Percentiles rank a stretch among this genome's conserved stretches.
phyloP scores from a whole-genome alignment of 2,113 vertebrate species.

The Pseudolaguvia tuberculata region DNA sequence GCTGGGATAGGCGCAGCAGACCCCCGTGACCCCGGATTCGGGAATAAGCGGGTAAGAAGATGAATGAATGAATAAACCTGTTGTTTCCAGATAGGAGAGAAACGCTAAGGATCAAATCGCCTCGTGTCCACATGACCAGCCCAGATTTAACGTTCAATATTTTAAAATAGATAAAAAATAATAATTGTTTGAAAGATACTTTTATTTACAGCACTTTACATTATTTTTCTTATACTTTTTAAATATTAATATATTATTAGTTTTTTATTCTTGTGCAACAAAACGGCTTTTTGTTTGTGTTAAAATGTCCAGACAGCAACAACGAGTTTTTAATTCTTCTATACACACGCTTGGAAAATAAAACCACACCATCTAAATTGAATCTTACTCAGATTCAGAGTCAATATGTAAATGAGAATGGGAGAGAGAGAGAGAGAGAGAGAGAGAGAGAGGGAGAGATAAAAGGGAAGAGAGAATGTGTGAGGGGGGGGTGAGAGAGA shows the following conservation, averaged over 20 bases:
- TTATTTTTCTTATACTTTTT: background rate
- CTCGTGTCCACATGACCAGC: too few relatives aligned
- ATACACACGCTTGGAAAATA: constrained; percentile 1
- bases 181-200: background rate
- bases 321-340: background rate
- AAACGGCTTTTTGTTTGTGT: background rate
- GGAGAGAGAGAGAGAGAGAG: background rate
- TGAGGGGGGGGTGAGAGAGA: background rate
- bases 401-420: background rate
- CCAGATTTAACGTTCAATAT: too few relatives aligned
- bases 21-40: too few relatives aligned
- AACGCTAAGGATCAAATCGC: background rate
- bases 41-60: too few relatives aligned
- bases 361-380: background rate
- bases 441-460: background rate
- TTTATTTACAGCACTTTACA: background rate
- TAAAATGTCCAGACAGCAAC: background rate
- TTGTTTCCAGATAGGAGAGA: too few relatives aligned
- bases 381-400: background rate
- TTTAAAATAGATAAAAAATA: too few relatives aligned
- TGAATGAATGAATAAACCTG: too few relatives aligned
- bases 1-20: too few relatives aligned
- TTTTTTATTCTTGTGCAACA: too few relatives aligned
- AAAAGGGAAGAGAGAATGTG: too few relatives aligned
- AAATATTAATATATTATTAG: background rate